Evolutionary conservation across 1,140 invertebrate genomes (phyloP).

Genomic region (Leptinotarsa undecemlineata): DNA sequence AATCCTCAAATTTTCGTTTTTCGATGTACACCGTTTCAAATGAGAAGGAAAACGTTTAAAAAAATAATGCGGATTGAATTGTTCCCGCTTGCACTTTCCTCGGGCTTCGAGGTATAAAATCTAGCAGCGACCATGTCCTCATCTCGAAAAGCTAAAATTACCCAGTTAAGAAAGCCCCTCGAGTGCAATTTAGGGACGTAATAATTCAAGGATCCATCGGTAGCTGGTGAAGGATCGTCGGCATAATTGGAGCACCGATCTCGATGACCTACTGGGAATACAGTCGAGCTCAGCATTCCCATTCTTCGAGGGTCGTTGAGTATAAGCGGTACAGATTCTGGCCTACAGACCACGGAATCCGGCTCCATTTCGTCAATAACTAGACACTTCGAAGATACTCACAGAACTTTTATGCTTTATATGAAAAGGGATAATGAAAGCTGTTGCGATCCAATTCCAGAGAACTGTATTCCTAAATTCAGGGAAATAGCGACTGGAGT

Average conservation of each 20-base stretch:
- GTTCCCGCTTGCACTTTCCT: no score
- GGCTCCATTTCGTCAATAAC: neutral
- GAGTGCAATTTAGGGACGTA: neutral
- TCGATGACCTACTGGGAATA: slow-evolving; percentile 5
- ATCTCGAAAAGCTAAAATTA: neutral
- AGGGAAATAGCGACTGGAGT: no score
- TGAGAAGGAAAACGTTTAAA: no score
- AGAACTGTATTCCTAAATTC: no score
- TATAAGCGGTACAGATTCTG: neutral
- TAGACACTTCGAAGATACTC: neutral
- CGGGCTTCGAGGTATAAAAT: neutral
- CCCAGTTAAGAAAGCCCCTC: slow-evolving; percentile 1
- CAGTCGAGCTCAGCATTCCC: neutral
- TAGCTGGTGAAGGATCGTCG: neutral
- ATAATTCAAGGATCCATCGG: slow-evolving; percentile 3
- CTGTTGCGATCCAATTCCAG: no score
- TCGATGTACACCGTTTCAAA: no score
- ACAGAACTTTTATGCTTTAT: neutral
- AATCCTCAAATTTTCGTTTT: no score
- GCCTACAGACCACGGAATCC: neutral
- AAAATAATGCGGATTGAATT: no score
- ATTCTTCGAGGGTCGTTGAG: neutral
- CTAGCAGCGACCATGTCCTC: neutral
- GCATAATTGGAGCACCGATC: neutral
- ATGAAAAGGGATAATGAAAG: no score